A percentile compares a stretch with the other conserved stretches of the same genome.
Conservation (phyloP, 2,888 invertebrate species). For the Oligia latruncula region DNA sequence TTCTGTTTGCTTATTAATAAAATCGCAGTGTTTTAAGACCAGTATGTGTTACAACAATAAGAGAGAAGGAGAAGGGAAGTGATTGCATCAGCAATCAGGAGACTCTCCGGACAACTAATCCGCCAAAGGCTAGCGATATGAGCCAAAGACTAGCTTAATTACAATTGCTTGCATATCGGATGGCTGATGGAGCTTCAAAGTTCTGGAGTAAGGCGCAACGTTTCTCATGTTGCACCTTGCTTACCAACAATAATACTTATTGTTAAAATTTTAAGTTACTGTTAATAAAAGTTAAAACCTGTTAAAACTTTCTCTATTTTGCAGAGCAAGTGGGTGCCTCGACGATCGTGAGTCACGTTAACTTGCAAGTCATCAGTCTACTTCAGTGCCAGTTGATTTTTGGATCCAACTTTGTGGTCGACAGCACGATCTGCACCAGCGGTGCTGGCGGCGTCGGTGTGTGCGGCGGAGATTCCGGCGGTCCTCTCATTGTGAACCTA, state of each 20-base stretch:
- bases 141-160: no score
- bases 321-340: constrained; percentile 71
- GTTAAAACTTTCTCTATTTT: constrained; percentile 11
- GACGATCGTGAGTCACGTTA: constrained; percentile 72
- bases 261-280: no score
- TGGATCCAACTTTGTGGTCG: constrained; percentile 63
- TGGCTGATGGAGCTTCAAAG: background rate
- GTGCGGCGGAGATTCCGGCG: constrained; percentile 79
- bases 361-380: constrained; percentile 72
- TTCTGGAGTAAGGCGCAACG: no score
- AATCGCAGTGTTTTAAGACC: background rate
- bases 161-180: background rate
- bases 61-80: background rate
- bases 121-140: background rate
- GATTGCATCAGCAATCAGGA: background rate
- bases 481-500: constrained; percentile 69
- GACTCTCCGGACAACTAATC: no score
- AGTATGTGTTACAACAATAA: background rate
- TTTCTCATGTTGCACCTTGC: background rate
- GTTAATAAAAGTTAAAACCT: no score
- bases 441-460: constrained; percentile 76
- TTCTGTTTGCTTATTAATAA: background rate
- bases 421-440: constrained; percentile 75
- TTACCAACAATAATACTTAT: background rate
- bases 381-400: constrained; percentile 67